A percentile compares a stretch with the other conserved stretches of the same genome.
Evolutionary conservation across 2,113 vertebrate species (phyloP).

Genomic region (Urocolius indicus): DNA sequence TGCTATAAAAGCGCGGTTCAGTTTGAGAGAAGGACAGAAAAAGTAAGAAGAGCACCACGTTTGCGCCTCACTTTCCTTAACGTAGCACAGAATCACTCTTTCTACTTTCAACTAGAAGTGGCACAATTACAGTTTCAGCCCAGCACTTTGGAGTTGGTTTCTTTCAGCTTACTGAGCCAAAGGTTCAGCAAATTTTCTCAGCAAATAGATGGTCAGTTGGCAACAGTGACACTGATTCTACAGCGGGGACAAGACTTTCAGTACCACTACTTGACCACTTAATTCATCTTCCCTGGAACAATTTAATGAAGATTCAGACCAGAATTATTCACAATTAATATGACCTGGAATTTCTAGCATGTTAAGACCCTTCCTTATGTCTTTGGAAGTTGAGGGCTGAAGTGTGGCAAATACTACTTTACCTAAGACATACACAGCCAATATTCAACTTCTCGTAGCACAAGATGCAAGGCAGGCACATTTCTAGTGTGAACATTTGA

Average conservation of each 20-base stretch:
- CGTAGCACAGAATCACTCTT: rapidly evolving
- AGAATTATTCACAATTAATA: neutral
- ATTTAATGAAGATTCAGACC: neutral
- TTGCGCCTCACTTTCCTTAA: neutral
- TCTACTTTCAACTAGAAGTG: neutral
- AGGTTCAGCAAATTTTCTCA: neutral
- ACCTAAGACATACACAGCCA: rapidly evolving
- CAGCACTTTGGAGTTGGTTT: neutral
- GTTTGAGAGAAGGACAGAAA: neutral
- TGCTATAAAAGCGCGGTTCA: neutral
- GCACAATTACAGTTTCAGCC: neutral
- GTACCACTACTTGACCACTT: neutral
- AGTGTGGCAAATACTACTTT: neutral
- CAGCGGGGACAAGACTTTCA: neutral
- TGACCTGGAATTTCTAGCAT: neutral
- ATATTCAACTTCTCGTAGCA: neutral
- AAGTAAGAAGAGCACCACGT: too few species aligned
- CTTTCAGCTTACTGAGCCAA: too few species aligned
- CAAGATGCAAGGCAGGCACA: neutral
- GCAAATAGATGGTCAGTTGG: rapidly evolving
- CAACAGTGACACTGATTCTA: neutral
- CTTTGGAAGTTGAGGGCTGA: neutral
- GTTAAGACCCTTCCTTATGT: neutral
- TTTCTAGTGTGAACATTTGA: neutral
- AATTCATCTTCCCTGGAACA: neutral